These are phyloP conservation scores for Dasyurus viverrinus DNA, from an alignment of 2,113 vertebrate species.

Conservation along the genomic window DNA sequence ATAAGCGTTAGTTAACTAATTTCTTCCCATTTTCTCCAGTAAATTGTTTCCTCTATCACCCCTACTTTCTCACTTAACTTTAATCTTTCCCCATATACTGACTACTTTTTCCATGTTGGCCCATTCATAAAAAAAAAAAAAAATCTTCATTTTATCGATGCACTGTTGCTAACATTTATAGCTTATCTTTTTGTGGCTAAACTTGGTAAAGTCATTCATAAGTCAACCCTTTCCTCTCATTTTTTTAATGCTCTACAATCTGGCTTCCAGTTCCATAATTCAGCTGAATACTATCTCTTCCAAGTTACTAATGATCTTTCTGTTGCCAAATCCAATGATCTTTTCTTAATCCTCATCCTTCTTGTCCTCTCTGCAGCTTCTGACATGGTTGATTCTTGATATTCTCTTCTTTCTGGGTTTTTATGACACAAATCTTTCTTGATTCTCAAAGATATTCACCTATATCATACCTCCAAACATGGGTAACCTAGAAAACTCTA, in stretches of 20 bases:
- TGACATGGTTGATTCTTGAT: neutral
- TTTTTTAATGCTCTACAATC: neutral
- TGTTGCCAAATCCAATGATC: neutral
- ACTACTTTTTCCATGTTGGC: neutral
- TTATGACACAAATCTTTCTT: neutral
- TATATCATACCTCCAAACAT: neutral
- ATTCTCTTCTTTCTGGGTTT: no score
- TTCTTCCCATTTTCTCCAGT: neutral
- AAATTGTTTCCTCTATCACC: neutral
- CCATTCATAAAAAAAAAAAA: neutral
- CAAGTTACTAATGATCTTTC: neutral
- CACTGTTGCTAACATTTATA: neutral
- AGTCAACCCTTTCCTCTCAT: neutral
- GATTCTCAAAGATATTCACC: neutral
- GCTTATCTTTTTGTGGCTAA: neutral
- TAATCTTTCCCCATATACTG: no score
- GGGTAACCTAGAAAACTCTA: neutral
- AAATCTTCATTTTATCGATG: neutral
- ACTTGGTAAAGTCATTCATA: neutral
- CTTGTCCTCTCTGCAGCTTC: neutral
- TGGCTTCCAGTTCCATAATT: neutral
- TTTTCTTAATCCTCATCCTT: neutral
- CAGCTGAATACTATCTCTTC: neutral
- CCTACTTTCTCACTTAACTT: neutral
- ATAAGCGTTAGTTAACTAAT: neutral